Percentiles rank a stretch among this genome's conserved stretches.
Evolutionary conservation across 2,113 vertebrate genomes (phyloP).

Genomic region (Romanogobio albipinnatus): DNA sequence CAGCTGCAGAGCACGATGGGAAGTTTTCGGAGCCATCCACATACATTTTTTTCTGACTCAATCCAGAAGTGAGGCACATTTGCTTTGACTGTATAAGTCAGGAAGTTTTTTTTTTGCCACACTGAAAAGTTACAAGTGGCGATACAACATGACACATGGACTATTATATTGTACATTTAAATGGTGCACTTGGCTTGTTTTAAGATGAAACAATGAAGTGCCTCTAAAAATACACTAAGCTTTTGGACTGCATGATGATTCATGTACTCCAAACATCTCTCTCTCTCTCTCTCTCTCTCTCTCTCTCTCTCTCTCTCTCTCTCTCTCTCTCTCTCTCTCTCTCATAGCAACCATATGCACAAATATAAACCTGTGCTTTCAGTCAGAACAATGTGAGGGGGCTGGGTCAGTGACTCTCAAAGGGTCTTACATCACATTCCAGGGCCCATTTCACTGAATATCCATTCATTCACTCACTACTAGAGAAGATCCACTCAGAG

Average conservation of each 20-base stretch:
- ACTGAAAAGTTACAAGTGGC: not conserved
- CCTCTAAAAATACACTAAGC: slow-evolving; percentile 43
- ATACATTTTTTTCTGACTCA: slow-evolving; percentile 59
- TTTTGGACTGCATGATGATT: slow-evolving; percentile 50
- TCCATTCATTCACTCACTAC: slow-evolving; percentile 42
- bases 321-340: slow-evolving; percentile 9
- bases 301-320: slow-evolving; percentile 22
- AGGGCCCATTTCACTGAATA: slow-evolving; percentile 38
- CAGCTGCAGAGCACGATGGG: slow-evolving; percentile 52
- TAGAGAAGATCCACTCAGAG: slow-evolving; percentile 28
- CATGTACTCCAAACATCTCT: slow-evolving; percentile 51
- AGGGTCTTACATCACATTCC: slow-evolving; percentile 43
- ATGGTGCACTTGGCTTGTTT: slow-evolving; percentile 45
- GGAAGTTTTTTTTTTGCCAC: not conserved
- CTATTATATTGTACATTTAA: slow-evolving; percentile 53
- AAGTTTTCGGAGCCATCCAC: slow-evolving; percentile 15
- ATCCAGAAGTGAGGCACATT: slow-evolving; percentile 63
- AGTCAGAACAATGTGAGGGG: slow-evolving; percentile 51
- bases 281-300: slow-evolving; percentile 21
- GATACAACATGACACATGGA: slow-evolving; percentile 15
- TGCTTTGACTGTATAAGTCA: slow-evolving; percentile 33
- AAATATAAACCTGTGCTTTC: slow-evolving; percentile 35
- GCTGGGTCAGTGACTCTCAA: slow-evolving; percentile 45
- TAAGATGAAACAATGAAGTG: slow-evolving; percentile 54
- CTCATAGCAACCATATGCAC: slow-evolving; percentile 31